Evolutionary conservation across 2,888 invertebrate genomes (phyloP).

Genomic region (Chymomyza fuscimana): DNA sequence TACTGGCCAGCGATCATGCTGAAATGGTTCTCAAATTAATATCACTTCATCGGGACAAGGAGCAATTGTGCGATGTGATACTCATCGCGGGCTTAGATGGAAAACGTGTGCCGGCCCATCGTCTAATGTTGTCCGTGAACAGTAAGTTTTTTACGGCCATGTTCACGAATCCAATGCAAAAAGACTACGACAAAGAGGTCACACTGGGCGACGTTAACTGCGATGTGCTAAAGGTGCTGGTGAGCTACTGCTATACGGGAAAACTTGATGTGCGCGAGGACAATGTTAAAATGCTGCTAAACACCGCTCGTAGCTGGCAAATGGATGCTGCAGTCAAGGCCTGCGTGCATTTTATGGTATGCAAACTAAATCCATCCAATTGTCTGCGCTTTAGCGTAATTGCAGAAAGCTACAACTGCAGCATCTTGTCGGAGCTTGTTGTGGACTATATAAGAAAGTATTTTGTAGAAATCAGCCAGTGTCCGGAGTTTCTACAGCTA

Average conservation of each 20-base stretch:
- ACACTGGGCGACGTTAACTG: conserved; percentile 91
- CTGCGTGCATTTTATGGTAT: conserved; percentile 86
- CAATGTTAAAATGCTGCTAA: conserved; percentile 92
- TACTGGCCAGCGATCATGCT: no score
- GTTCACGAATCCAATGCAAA: conserved; percentile 93
- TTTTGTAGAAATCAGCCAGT: conserved; percentile 85
- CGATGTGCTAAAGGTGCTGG: conserved; percentile 90
- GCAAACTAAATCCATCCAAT: conserved; percentile 91
- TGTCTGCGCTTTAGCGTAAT: conserved; percentile 96
- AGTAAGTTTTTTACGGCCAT: conserved; percentile 97
- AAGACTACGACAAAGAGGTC: conserved; percentile 89
- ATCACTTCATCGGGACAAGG: conserved; percentile 81
- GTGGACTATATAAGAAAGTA: conserved; percentile 91
- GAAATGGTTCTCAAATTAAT: no score
- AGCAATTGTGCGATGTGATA: conserved; percentile 91
- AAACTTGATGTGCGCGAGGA: conserved; percentile 91
- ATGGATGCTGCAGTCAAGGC: conserved; percentile 82
- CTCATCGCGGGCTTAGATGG: conserved; percentile 88
- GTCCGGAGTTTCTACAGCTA: conserved; percentile 79
- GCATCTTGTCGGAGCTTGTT: conserved; percentile 88
- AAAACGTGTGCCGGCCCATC: conserved; percentile 88
- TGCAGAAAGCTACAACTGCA: conserved; percentile 94
- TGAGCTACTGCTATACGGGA: conserved; percentile 94
- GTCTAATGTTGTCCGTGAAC: conserved; percentile 92
- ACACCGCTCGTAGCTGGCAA: conserved; percentile 93